Evolutionary conservation across 2,888 invertebrate genomes (phyloP), one percentile per base, ranked within the genome.

Genomic region (Melanophora roralis): DNA sequence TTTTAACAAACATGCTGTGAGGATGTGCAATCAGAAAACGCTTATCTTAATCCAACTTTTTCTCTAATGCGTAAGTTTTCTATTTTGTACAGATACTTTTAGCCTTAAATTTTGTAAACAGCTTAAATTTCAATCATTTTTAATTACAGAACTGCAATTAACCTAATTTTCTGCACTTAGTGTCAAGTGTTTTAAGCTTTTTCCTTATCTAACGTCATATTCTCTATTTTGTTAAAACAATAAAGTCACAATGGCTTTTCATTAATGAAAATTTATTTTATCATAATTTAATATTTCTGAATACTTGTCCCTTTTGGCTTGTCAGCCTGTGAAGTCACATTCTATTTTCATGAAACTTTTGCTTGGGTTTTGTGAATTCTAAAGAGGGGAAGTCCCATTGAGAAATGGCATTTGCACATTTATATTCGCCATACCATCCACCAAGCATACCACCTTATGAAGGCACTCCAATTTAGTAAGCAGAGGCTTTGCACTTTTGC

Each of bases 331-430:
- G 43, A 14, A 45, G 47, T 47, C 62, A 51, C 51, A 51, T 40
- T 23, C 11, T 38, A 64, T 38, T 38, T 64, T 64, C 23, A 64
- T 38, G 23, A 59, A 12, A 59, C 12, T 21, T 59, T 57, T 27
- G 5, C 23, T 57, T 36, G 34, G 47, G 14, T 69, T 27, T 57
- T 45, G 47, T 47, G 11, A 8, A 23, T 40, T 14, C 12, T 38
- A 34, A 11, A 40, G 23, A n/a, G 21, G 9, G 21, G 14, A 65
- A 60, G 27, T 72, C 72, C 69, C 53, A 53, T 34, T 62, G 67
- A 21, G 47, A 55, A 40, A 27, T 78, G 60, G 62, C 78, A 60
- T 67, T 78, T 72, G 55, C 60, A 72, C 72, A n/a, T 78, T 62
- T 67, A 45, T 49, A 19, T 21, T 27, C 36, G 8, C 45, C 27